These are phyloP conservation scores for Martes martes DNA, from an alignment of 2,113 vertebrate species.

Conservation along the genomic window DNA sequence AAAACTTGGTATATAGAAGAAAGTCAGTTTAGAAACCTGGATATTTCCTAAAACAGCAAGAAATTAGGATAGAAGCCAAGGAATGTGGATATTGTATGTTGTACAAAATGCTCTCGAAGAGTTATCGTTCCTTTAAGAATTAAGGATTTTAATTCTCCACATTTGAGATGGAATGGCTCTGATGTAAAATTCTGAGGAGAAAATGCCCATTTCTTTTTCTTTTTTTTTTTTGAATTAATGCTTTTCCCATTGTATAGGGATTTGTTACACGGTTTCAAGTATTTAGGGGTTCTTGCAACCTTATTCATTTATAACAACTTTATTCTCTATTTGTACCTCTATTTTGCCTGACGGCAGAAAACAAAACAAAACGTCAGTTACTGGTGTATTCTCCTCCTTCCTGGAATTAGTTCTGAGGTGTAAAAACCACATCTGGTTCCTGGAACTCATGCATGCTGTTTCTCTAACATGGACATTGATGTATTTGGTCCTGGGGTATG, in stretches of 20 bases:
- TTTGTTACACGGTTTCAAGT: background rate
- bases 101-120: background rate
- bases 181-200: slow-evolving; percentile 15
- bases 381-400: background rate
- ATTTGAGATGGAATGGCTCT: background rate
- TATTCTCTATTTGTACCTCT: background rate
- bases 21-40: background rate
- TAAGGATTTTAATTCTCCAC: background rate
- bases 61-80: background rate
- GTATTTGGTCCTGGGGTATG: background rate
- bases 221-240: background rate
- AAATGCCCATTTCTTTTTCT: background rate
- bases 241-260: background rate
- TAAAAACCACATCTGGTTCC: background rate
- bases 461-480: background rate
- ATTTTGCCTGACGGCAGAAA: background rate
- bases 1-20: background rate
- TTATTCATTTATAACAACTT: background rate
- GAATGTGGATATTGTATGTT: background rate
- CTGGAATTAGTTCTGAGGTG: background rate
- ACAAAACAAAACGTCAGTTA: background rate
- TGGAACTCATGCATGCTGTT: background rate
- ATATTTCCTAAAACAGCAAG: background rate
- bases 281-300: background rate
- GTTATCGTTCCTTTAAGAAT: background rate